Conservation (phyloP, 30 jellyfish, hydroid and myxozoan species). For the Nemopilema nomurai region DNA sequence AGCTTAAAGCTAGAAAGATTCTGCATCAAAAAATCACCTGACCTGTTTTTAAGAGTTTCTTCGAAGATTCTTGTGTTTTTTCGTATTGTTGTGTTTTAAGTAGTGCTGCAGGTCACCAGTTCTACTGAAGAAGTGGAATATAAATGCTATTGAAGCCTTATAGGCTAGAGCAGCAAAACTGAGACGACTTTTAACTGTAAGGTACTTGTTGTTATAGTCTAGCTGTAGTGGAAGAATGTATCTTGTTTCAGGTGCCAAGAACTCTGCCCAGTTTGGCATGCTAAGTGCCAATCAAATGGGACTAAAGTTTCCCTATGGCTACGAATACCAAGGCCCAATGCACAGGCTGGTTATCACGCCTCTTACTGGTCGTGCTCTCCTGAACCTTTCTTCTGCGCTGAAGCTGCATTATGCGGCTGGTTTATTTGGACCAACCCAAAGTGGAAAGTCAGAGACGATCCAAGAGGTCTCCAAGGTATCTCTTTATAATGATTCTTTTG, state of each 20-base stretch:
- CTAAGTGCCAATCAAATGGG: constrained; percentile 35
- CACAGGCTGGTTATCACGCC: constrained; percentile 51
- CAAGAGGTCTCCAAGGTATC: constrained; percentile 59
- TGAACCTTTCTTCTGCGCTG: constrained; percentile 46
- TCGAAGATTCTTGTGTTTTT: no score
- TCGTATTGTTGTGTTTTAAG: no score
- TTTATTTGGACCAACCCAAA: constrained; percentile 56
- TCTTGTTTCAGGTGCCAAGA: constrained; percentile 14
- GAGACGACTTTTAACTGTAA: not conserved
- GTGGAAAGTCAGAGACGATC: constrained; percentile 56
- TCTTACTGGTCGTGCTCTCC: constrained; percentile 44
- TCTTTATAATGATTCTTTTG: not conserved
- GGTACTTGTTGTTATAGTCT: not conserved
- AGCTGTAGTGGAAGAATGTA: not conserved
- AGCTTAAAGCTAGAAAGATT: no score
- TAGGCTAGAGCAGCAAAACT: not conserved
- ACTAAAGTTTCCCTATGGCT: constrained; percentile 53
- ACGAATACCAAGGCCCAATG: constrained; percentile 57
- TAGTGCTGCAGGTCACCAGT: no score
- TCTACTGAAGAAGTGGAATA: no score
- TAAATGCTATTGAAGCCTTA: no score
- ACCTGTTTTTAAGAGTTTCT: no score
- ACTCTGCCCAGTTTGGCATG: constrained; percentile 34
- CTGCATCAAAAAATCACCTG: no score
- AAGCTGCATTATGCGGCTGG: constrained; percentile 46